Evolutionary conservation across 2,113 vertebrate species (phyloP), one percentile per base, ranked within the genome.

Genomic region (Damaliscus lunatus): DNA sequence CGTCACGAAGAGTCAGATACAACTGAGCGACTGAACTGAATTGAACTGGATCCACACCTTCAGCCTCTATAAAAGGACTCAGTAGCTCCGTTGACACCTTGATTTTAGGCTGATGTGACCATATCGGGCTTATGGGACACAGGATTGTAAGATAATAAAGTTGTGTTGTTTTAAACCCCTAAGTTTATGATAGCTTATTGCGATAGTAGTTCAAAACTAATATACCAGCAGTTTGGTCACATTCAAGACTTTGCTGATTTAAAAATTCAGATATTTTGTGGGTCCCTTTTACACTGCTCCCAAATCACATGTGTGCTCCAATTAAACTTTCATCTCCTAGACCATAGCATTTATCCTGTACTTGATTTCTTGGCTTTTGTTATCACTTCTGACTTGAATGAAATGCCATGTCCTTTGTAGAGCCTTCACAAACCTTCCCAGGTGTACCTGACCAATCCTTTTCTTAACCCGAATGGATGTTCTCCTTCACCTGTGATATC

Each of bases 1-100:
- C 0, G 0, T 71, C 5, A 0, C 0, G 0, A 71, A 71, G 67
- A 71, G 19, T 71, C 8, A 23, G 19, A 71, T 21, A 40, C 3
- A 23, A 40, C 67, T 71, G 67, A 71, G 19, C 0, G 2, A 23
- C 67, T 71, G 67, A 71, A 40, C 19, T 71, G 67, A 40, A 25
- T 5, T 46, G n/a, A 46, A 52, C 27, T 23, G 15, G 23, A 43
- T 74, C 43, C 21, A 25, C 5, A 3, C 7, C 36, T 55, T 43
- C 23, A 48, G 5, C 23, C 23, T 91, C 31, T 2, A 36, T 16
- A 57, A 67, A 53, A 25, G 3, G 33, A 53, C 2, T 3, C 19
- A 43, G 6, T 5, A 59, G 1, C 36, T 46, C 23, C 31, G 17
- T 12, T 27, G n/a, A 23, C 5, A 71, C 19, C 6, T 57, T 31